Base-by-base conservation (phyloP, 2,888 invertebrate species). In the Cerastis rubricosa region DNA sequence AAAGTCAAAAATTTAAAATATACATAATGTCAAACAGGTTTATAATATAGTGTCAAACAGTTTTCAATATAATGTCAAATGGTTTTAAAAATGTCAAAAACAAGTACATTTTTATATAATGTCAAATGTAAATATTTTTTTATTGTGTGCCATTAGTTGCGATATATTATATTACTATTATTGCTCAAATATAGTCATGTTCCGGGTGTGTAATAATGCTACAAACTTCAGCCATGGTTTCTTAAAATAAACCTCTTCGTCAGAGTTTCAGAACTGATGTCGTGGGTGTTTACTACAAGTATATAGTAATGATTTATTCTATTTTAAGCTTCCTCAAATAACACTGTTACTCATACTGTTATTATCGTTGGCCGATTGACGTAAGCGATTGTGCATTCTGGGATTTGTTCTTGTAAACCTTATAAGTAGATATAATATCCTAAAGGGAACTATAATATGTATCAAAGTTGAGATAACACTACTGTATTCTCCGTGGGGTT, bases 301-400 rank as follows among this genome's bases (percentile, higher is more conserved):
- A 3, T 40, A 40, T n/a, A 29, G 49, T 71, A 57, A 63, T 67
- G n/a, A 73, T 51, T 70, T 51, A 63, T 64, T 17, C n/a, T 71
- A 64, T 77, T 74, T 80, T 64, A 59, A 81, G 70, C 57, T 68
- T 64, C 67, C 22, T 47, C 54, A 61, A 69, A 80, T 80, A 78
- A 29, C 17, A n/a, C 1, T 35, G 29, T 79, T 80, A 68, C 57
- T 79, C 79, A 79, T 49, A 57, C 57, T 45, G 22, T 3, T 54
- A 54, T 43, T 63, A 69, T 51, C 63, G 74, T 80, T 47, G 59
- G 75, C 9, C 54, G 75, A 54, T 61, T 74, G 81, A 80, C 80
- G 80, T 17, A 54, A 25, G 51, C 57, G 29, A 29, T 66, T 59
- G 49, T 74, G 74, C 22, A 70, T 54, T 40, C 17, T 22, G n/a